These are phyloP conservation scores for Lagorchestes hirsutus DNA, from an alignment of 2,797 vertebrate genomes.

Conservation along the genomic window DNA sequence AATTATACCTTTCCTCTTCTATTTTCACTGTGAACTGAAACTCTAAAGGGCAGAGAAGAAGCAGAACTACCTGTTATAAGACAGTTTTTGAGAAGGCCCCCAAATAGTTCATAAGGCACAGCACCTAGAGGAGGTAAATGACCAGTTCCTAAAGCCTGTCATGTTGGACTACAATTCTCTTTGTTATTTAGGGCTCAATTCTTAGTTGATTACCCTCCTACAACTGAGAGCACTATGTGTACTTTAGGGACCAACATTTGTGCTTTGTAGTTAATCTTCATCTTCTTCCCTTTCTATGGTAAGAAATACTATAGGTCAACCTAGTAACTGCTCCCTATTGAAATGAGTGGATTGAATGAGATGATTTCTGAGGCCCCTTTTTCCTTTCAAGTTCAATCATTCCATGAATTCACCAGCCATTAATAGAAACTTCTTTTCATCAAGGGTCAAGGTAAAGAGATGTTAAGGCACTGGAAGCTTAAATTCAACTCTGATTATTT, in stretches of 20 bases:
- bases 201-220: background rate
- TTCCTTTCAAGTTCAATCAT: constrained; percentile 9
- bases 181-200: constrained; percentile 33
- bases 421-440: background rate
- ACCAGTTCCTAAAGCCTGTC: constrained; percentile 14
- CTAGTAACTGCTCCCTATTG: background rate
- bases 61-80: constrained; percentile 6
- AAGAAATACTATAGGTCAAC: background rate
- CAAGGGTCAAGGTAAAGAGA: background rate
- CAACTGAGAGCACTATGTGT: background rate
- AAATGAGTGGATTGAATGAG: background rate
- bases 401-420: constrained; percentile 44
- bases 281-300: background rate
- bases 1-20: background rate
- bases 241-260: constrained; percentile 4
- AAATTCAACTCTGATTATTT: background rate
- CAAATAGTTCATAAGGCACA: background rate
- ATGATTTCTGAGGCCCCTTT: background rate
- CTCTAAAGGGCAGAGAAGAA: background rate
- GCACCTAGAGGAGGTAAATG: background rate
- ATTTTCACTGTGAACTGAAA: constrained; percentile 50
- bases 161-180: constrained; percentile 12
- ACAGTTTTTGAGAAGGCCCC: background rate
- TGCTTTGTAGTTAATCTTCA: constrained; percentile 12
- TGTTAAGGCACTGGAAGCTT: background rate